Conservation (phyloP, 2,797 vertebrate genomes). For the Gymnoscopelus microlampas region DNA sequence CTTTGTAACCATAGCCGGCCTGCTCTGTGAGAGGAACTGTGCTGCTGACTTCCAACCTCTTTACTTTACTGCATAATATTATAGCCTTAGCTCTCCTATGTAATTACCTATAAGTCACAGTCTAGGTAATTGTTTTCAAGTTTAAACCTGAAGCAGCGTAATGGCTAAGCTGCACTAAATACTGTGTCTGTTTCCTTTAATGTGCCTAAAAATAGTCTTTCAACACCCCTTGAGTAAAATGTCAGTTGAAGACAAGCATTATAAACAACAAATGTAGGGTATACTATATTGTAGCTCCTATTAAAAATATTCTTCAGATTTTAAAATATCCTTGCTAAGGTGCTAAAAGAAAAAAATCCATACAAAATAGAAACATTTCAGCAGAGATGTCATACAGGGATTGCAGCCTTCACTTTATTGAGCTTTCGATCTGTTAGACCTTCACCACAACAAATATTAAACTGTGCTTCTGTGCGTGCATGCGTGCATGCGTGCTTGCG, state of each 20-base stretch:
- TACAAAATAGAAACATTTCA: no score
- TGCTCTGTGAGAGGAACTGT: conserved; percentile 8
- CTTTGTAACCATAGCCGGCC: neutral
- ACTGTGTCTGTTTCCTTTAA: conserved; percentile 28
- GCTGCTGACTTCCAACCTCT: conserved; percentile 27
- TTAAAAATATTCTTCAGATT: no score
- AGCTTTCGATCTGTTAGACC: no score
- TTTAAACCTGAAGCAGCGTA: conserved; percentile 54
- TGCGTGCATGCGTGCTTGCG: no score
- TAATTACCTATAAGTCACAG: conserved; percentile 56
- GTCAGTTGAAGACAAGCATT: neutral
- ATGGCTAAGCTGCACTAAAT: conserved; percentile 28
- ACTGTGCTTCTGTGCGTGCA: neutral
- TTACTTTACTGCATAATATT: conserved; percentile 20
- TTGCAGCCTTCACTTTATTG: no score
- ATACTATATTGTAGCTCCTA: no score
- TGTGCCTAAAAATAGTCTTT: conserved; percentile 25
- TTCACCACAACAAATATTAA: neutral
- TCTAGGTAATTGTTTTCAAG: conserved; percentile 59
- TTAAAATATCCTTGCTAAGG: no score
- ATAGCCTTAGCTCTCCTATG: conserved; percentile 28
- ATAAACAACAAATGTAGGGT: neutral
- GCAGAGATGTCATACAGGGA: no score
- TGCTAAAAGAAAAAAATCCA: no score
- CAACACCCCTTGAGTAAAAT: neutral